Evolutionary conservation across 92 coral and sea anemone genomes (phyloP), one percentile per base, ranked within the genome.

Genomic region (Paramuricea clavata): DNA sequence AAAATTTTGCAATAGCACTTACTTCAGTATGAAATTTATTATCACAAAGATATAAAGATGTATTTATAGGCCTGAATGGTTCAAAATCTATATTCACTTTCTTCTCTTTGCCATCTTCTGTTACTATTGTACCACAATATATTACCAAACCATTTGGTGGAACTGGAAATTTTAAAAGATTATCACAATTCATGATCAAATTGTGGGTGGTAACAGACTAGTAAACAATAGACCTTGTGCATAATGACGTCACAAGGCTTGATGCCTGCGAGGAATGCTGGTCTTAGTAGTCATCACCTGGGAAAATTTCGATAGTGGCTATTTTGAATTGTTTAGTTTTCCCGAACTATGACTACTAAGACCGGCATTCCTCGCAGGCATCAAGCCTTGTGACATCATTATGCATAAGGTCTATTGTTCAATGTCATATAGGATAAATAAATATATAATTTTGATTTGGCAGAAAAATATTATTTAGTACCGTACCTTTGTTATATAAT

Each of bases 21-120:
- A 95, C 98, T 94, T 95, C 98, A 9, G 98, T 95, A 69, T 95
- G 98, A 86, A 95, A 95, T 83, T 95, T 95, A 92, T 95, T 95
- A 75, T 95, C 98, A 43, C 98, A 95, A 74, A 95, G 83, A 79
- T 95, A 95, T 35, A 95, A 81, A 47, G 98, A 95, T 21, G 98
- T 95, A 91, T 95, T 95, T 90, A 95, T 95, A 21, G 98, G 98
- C 41, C 95, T 90, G 81, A 95, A 95, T 31, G 98, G 98, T 27
- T 95, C 98, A 92, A 95, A 95, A 83, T 95, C 98, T 13, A 95
- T 95, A 81, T 95, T 95, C 69, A 95, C 98, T 70, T 95, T 95
- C 91, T 95, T 95, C 76, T 95, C 98, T 76, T 95, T 95, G 77
- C 98, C 98, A 72, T 95, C 98, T 62, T 95, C 98, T 83, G 98